Evolutionary conservation across 2,113 vertebrate genomes (phyloP).

Genomic region (Malurus melanocephalus): DNA sequence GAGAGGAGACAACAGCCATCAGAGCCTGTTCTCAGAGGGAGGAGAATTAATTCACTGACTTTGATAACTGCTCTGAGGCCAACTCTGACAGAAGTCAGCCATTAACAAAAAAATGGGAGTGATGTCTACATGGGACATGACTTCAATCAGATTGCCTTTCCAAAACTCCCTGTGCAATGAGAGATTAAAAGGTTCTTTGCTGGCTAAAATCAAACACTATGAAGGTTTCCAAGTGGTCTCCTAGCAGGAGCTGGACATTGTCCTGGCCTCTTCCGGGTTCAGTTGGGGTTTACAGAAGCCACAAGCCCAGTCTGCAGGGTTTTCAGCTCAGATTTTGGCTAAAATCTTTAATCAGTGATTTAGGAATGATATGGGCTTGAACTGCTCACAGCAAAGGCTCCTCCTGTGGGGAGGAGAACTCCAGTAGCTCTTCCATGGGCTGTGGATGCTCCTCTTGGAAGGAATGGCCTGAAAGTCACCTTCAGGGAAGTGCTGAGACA

Average conservation of each 20-base stretch:
- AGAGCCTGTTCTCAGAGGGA: background rate
- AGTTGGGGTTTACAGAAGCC: background rate
- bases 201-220: background rate
- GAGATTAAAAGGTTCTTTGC: background rate
- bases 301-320: background rate
- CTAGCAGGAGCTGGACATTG: background rate
- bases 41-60: background rate
- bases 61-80: background rate
- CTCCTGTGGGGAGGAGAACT: background rate
- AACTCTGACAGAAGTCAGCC: background rate
- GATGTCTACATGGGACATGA: background rate
- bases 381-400: background rate
- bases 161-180: background rate
- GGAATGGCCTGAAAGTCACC: background rate
- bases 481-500: background rate
- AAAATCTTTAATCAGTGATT: background rate
- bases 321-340: background rate
- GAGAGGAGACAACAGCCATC: background rate
- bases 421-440: background rate
- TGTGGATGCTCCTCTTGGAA: background rate
- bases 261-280: background rate
- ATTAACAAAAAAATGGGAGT: background rate
- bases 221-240: background rate
- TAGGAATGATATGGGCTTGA: accelerated
- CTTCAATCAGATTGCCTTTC: background rate